Percentiles rank a stretch among this genome's conserved stretches.
Evolutionary conservation across 2,888 invertebrate species (phyloP).

Genomic region (Coleophora deauratella): DNA sequence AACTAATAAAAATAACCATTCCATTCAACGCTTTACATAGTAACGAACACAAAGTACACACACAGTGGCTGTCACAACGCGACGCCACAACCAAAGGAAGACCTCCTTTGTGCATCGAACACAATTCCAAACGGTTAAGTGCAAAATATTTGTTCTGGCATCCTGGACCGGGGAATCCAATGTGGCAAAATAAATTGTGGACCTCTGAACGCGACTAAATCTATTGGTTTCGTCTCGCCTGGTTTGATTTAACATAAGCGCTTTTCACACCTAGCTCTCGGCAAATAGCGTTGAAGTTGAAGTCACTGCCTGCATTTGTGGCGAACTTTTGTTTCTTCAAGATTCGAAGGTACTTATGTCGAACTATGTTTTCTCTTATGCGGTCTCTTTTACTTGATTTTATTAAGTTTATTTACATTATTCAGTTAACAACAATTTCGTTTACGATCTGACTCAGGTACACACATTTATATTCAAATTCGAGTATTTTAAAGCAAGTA

Average conservation of each 20-base stretch:
- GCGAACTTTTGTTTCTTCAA: conserved; percentile 3
- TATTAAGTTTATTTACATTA: too few relatives aligned
- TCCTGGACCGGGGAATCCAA: conserved; percentile 21
- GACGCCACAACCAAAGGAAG: conserved; percentile 17
- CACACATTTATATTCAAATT: too few relatives aligned
- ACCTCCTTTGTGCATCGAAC: conserved; percentile 30
- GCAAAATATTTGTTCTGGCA: conserved; percentile 42
- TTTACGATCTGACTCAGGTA: too few relatives aligned
- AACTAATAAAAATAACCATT: conserved; percentile 25
- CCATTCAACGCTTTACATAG: conserved; percentile 23
- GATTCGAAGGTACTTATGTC: too few relatives aligned
- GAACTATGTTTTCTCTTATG: too few relatives aligned
- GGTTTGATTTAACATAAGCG: conserved; percentile 10
- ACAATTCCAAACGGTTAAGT: conserved; percentile 31
- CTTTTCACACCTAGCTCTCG: conserved; percentile 9
- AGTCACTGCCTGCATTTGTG: conserved; percentile 2
- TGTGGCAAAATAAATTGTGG: conserved; percentile 30
- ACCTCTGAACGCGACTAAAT: conserved; percentile 22
- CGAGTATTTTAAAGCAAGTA: too few relatives aligned
- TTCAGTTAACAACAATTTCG: too few relatives aligned
- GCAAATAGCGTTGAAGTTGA: conserved; percentile 6
- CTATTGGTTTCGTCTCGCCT: conserved; percentile 17
- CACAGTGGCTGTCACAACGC: conserved; percentile 16
- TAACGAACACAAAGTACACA: conserved; percentile 4
- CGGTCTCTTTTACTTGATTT: too few relatives aligned